Conservation (phyloP, 2,888 invertebrate species). For the Melieria omissa region DNA sequence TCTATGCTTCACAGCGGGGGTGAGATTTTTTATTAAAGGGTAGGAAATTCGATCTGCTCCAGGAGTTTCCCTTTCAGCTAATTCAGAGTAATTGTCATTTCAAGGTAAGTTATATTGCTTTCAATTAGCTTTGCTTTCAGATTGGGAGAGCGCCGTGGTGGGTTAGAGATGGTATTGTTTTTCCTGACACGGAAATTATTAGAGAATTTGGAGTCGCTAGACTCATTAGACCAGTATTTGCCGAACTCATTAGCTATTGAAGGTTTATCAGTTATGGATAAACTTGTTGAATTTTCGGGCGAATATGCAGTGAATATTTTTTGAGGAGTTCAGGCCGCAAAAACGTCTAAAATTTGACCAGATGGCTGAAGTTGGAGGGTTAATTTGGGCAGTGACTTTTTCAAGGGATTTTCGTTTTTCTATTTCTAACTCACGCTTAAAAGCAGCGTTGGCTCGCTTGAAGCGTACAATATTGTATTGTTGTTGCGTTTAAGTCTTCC, state of each 20-base stretch:
- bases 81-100: constrained; percentile 12
- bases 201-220: no score
- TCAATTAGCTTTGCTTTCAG: constrained; percentile 8
- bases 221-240: no score
- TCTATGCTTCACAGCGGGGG: constrained; percentile 12
- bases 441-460: constrained; percentile 26
- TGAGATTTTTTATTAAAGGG: constrained; percentile 36
- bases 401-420: no score
- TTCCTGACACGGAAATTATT: constrained; percentile 10
- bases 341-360: no score
- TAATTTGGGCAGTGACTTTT: no score
- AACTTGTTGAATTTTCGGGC: no score
- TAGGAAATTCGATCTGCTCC: constrained; percentile 36
- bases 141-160: neutral
- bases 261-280: no score
- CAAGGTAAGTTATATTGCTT: neutral
- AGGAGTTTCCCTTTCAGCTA: constrained; percentile 25
- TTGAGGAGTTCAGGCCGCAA: no score
- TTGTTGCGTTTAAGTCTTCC: constrained; percentile 33
- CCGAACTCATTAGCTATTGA: no score
- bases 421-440: no score
- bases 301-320: no score
- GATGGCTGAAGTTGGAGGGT: no score
- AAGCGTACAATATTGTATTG: constrained; percentile 30
- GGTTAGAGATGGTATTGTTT: neutral